Evolutionary conservation across 2,797 vertebrate genomes (phyloP), one percentile per base, ranked within the genome.

Genomic region (Dicrostonyx torquatus): DNA sequence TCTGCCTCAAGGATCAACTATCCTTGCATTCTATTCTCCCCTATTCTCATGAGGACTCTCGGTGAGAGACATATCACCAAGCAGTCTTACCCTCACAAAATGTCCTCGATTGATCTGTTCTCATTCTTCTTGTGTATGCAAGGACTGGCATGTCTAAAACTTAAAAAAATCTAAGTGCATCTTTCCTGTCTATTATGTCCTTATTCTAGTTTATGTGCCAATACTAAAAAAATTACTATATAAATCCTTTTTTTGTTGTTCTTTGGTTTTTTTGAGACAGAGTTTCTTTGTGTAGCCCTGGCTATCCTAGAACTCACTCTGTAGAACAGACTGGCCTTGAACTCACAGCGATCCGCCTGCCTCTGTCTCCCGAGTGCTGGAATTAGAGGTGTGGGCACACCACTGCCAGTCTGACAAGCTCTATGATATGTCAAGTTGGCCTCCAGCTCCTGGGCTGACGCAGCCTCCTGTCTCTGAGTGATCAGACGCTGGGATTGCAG

Each of bases 141-240:
- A 90, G 94, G 43, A 72, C 82, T 18, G 90, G 26, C 34, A 93
- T 68, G 92, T 95, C 70, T 64, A 93, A 91, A 93, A 37, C 10
- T 34, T 75, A 48, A 75, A 80, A 80, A 60, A 70, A 77, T 70
- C 40, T 53, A 70, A 10, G 48, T 80, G 6, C 68, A 64, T 10
- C 2, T 4, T 78, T 72, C 17, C 31, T 82, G 88, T 95, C 50
- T 15, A 80, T n/a, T 85, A 78, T 15, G 91, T 55, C 68, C 17
- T 24, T 87, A 68, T 5, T 96, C 24, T 13, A 45, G 14, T 50
- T 6, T 82, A 37, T 77, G 53, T 0, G 40, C 53, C 24, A 55
- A 45, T 53, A 66, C 62, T 43, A n/a, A 60, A 88, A 88, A 79
- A 89, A 78, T 91, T 68, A 87, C 75, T 64, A 78, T 58, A 82